Conservation (phyloP, 2,888 invertebrate genomes). For the Chloroclystis v-ata region DNA sequence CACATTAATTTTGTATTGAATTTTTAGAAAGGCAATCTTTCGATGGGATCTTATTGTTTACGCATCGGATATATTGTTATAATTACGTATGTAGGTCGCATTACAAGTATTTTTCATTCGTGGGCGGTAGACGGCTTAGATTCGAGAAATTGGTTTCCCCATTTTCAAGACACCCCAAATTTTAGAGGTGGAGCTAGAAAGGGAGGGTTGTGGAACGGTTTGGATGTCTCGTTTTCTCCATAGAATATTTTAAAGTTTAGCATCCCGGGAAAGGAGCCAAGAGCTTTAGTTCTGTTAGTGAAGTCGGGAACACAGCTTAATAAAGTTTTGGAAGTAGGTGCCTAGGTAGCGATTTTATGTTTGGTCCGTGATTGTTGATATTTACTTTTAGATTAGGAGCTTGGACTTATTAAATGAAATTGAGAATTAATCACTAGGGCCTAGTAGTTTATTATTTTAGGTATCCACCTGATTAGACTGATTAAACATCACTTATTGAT, state of each 20-base stretch:
- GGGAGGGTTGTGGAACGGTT: constrained; percentile 20
- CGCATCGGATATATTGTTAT: neutral
- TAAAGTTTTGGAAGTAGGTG: constrained; percentile 33
- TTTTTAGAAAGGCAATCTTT: constrained; percentile 1
- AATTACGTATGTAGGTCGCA: neutral
- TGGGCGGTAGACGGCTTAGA: constrained; percentile 6
- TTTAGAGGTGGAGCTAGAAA: constrained; percentile 21
- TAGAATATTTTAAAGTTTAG: constrained; percentile 47
- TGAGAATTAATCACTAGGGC: too few species aligned
- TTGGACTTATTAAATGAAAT: too few species aligned
- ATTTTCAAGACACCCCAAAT: constrained; percentile 17
- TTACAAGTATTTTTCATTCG: constrained; percentile 1
- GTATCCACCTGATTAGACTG: too few species aligned
- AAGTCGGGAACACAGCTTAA: constrained; percentile 40
- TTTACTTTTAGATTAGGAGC: constrained; percentile 1
- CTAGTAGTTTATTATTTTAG: too few species aligned
- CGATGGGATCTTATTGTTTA: neutral
- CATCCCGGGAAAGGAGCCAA: constrained; percentile 54
- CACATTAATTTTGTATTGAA: constrained; percentile 2
- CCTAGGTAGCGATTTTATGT: too few species aligned
- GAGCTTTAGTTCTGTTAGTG: constrained; percentile 39
- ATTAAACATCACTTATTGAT: too few species aligned
- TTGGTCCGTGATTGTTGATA: constrained; percentile 19
- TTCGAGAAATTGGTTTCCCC: constrained; percentile 10
- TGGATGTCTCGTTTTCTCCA: constrained; percentile 29